Evolutionary conservation across 2,888 invertebrate genomes (phyloP).

Genomic region (Ectobius pallidus): DNA sequence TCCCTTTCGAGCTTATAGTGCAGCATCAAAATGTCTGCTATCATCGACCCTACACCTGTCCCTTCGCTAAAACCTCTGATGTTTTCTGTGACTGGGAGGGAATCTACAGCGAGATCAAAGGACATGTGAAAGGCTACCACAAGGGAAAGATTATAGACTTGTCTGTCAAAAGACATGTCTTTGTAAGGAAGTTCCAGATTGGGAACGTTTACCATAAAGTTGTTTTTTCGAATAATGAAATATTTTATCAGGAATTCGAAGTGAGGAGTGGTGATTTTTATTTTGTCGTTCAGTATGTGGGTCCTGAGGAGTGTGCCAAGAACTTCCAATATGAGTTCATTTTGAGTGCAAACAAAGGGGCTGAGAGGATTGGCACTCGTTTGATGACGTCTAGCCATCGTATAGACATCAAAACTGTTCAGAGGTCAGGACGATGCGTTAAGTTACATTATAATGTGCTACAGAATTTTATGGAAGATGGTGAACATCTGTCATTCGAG

Average conservation of each 20-base stretch:
- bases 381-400: not conserved
- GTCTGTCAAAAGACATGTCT: not conserved
- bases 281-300: not conserved
- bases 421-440: not conserved
- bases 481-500: too few relatives aligned
- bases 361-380: not conserved
- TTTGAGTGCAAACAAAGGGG: not conserved
- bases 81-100: not conserved
- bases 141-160: not conserved
- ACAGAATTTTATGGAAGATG: not conserved
- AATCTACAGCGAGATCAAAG: not conserved
- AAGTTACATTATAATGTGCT: slow-evolving; percentile 1
- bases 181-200: not conserved
- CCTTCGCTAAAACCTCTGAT: not conserved
- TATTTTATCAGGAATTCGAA: slow-evolving; percentile 7
- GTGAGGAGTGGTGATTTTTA: not conserved
- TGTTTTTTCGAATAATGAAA: not conserved
- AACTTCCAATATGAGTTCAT: not conserved
- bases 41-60: not conserved
- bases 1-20: not conserved
- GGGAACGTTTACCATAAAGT: not conserved
- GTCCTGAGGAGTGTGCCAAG: not conserved
- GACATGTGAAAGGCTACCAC: not conserved
- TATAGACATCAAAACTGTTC: not conserved
- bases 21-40: not conserved